Percentiles rank a stretch among this genome's conserved stretches.
phyloP scores from a whole-genome alignment of 53 echinoderm and acorn worm genomes.

The Echinometra lucunter region DNA sequence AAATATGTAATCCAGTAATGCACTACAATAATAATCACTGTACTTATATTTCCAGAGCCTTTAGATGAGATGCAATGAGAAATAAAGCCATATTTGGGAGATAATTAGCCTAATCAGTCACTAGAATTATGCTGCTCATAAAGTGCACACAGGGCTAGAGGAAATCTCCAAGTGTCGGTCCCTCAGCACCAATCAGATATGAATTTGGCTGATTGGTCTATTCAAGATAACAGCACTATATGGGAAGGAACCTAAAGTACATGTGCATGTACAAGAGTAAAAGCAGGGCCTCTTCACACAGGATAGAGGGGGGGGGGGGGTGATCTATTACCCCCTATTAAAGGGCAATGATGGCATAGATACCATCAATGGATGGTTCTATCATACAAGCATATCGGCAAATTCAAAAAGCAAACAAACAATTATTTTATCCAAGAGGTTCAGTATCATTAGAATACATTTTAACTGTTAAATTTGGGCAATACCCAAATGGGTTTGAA shows the following conservation, averaged over 20 bases:
- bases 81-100: background rate
- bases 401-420: background rate
- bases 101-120: slow-evolving; percentile 10
- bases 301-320: background rate
- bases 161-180: slow-evolving; percentile 20
- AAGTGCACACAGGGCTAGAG: too few species aligned
- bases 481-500: background rate
- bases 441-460: background rate
- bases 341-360: background rate
- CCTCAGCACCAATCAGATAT: slow-evolving; percentile 29
- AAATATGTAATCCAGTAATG: background rate
- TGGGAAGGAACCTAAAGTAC: background rate
- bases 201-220: slow-evolving; percentile 49
- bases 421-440: background rate
- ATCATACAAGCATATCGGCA: background rate
- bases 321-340: too few species aligned
- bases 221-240: background rate
- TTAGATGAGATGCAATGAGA: background rate
- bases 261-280: background rate
- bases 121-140: background rate
- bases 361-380: background rate
- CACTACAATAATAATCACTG: background rate
- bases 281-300: background rate
- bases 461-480: too few species aligned
- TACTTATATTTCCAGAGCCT: background rate